These are phyloP conservation scores for Xiphorhynchus elegans DNA, from an alignment of 2,113 vertebrate genomes.

Conservation along the genomic window DNA sequence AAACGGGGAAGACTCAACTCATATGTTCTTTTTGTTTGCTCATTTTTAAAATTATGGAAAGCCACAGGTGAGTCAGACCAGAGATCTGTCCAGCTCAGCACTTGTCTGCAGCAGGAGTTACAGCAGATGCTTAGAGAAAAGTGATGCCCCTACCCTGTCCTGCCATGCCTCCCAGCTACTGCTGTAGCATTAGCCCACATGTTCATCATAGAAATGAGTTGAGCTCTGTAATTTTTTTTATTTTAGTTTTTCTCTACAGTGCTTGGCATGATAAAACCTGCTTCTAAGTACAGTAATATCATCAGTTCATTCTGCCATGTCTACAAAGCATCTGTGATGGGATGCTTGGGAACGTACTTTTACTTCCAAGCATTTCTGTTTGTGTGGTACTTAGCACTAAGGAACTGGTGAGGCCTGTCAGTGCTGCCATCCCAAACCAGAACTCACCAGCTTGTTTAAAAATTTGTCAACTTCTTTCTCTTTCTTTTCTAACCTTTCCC, in stretches of 20 bases:
- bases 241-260: neutral
- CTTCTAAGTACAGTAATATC: neutral
- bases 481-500: neutral
- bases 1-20: neutral
- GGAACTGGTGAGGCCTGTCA: neutral
- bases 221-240: neutral
- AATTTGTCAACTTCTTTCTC: neutral
- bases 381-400: neutral
- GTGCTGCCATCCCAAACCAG: neutral
- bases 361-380: neutral
- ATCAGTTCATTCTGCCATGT: neutral
- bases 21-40: neutral
- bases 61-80: neutral
- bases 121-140: neutral
- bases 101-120: neutral
- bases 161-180: neutral
- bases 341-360: accelerated
- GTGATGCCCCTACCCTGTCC: neutral
- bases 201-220: neutral
- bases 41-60: neutral
- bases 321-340: neutral
- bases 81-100: neutral
- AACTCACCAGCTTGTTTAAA: neutral
- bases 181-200: neutral
- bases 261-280: neutral